A percentile compares a stretch with the other conserved stretches of the same genome.
Conservation (phyloP, 1,140 invertebrate genomes). For the Pomphorhynchus laevis region DNA sequence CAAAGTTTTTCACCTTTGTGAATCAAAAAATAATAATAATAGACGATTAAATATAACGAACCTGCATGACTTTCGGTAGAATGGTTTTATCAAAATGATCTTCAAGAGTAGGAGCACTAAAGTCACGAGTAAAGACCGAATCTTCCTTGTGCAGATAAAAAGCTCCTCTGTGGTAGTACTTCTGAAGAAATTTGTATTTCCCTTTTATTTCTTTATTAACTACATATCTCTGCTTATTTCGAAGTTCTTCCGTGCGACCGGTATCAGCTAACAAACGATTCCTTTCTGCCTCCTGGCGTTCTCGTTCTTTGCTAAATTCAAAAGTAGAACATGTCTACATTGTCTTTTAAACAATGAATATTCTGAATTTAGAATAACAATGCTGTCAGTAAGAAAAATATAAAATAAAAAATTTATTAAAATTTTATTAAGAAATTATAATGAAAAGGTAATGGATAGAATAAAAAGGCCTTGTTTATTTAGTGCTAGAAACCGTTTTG, state of each 20-base stretch:
- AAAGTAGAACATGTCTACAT: conserved; percentile 4
- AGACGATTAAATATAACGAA: conserved; percentile 13
- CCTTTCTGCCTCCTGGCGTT: conserved; percentile 52
- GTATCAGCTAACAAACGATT: conserved; percentile 77
- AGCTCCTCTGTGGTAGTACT: conserved; percentile 91
- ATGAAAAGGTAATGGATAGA: conserved; percentile 9
- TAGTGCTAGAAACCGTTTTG: too few relatives aligned
- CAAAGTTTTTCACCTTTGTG: conserved; percentile 88
- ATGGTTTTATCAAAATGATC: conserved; percentile 98
- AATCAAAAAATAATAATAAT: conserved; percentile 11
- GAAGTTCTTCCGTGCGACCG: conserved; percentile 39
- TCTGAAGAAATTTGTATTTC: conserved; percentile 96
- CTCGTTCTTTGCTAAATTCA: conserved; percentile 25
- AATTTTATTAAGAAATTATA: conserved; percentile 8
- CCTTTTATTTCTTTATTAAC: conserved; percentile 82
- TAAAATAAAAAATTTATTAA: conserved; percentile 3
- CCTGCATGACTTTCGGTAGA: conserved; percentile 92
- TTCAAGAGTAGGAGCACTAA: conserved; percentile 71
- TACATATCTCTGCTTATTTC: conserved; percentile 57
- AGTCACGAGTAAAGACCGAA: conserved; percentile 60
- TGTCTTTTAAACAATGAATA: conserved; percentile 14
- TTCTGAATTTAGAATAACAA: not conserved
- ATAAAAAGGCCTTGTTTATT: too few relatives aligned
- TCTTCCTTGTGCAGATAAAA: conserved; percentile 87
- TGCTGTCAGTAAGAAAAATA: conserved; percentile 10